Evolutionary conservation across 1,140 invertebrate species (phyloP).

Genomic region (Neotoxoptera formosana): DNA sequence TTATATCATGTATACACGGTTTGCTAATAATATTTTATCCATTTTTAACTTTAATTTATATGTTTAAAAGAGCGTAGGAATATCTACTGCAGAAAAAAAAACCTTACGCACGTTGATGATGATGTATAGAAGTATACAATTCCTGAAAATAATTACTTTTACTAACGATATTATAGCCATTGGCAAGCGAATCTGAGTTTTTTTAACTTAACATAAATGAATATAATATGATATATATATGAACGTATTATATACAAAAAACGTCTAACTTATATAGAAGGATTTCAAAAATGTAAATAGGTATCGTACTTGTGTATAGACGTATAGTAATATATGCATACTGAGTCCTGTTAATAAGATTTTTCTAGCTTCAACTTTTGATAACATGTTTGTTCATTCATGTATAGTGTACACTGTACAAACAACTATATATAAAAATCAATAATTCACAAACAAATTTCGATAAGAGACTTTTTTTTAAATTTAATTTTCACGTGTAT

Average conservation of each 20-base stretch:
- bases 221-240: neutral
- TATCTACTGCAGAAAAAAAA: neutral
- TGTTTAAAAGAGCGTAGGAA: neutral
- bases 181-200: neutral
- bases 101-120: neutral
- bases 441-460: neutral
- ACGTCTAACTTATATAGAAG: neutral
- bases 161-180: neutral
- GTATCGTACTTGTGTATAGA: neutral
- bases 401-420: neutral
- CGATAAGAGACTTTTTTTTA: neutral
- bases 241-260: neutral
- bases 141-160: neutral
- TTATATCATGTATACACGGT: neutral
- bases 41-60: neutral
- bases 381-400: neutral
- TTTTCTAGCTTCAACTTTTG: neutral
- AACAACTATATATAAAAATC: neutral
- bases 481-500: neutral
- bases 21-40: neutral
- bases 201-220: neutral
- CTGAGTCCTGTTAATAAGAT: neutral
- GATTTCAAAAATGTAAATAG: neutral
- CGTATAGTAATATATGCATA: neutral
- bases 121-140: neutral